A percentile compares a stretch with the other conserved stretches of the same genome.
Evolutionary conservation across 2,888 invertebrate genomes (phyloP).

Genomic region (Caenorhabditis sp.): DNA sequence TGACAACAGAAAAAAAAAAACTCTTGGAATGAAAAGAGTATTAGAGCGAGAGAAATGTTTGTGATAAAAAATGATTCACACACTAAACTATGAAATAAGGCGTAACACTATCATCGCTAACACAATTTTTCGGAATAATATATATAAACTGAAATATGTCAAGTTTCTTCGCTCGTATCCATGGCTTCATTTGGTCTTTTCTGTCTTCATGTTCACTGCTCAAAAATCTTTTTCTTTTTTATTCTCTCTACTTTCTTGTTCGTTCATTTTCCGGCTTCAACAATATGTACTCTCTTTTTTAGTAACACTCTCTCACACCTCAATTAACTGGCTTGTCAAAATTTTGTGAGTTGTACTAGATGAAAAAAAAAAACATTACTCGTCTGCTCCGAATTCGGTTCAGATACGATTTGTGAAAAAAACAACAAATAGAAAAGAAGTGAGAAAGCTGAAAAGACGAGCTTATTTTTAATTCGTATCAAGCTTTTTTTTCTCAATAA

Average conservation of each 20-base stretch:
- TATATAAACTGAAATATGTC: background rate
- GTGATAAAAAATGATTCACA: background rate
- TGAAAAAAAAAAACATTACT: background rate
- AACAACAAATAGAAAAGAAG: no score
- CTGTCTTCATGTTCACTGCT: background rate
- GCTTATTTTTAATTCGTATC: no score
- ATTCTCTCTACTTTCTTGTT: background rate
- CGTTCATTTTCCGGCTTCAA: conserved; percentile 5
- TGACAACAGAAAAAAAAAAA: background rate
- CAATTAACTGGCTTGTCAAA: conserved; percentile 1
- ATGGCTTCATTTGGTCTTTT: background rate
- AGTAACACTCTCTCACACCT: background rate
- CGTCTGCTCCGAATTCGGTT: no score
- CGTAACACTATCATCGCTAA: no score
- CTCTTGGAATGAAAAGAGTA: no score
- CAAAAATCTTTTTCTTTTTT: background rate
- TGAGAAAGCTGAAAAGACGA: no score
- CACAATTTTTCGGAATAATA: background rate
- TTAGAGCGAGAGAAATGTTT: background rate
- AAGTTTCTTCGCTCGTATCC: background rate
- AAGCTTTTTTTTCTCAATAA: no score
- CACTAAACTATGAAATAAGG: background rate
- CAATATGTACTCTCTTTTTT: background rate
- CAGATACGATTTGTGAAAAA: no score
- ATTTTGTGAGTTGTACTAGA: background rate